Evolutionary conservation across 2,888 invertebrate species (phyloP).

Genomic region (Antheraea yamamai): DNA sequence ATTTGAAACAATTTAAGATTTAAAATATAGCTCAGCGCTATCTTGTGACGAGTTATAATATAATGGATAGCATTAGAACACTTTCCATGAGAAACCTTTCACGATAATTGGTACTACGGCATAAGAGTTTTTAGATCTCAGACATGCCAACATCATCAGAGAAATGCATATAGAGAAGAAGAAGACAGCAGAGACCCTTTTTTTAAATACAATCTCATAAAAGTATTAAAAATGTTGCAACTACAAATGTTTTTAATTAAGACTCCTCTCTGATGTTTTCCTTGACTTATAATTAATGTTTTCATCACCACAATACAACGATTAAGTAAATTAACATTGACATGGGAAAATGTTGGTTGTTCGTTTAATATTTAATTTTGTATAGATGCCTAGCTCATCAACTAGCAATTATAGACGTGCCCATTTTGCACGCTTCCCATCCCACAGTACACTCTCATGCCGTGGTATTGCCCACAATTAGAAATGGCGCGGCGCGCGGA

Average conservation of each 20-base stretch:
- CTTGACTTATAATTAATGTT: slow-evolving; percentile 6
- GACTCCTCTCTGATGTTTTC: not conserved
- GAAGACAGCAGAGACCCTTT: too few relatives aligned
- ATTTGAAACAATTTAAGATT: too few relatives aligned
- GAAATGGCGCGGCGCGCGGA: slow-evolving; percentile 48
- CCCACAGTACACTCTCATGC: slow-evolving; percentile 20
- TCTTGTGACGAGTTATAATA: too few relatives aligned
- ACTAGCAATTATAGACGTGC: not conserved
- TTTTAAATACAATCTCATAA: too few relatives aligned
- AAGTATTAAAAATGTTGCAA: too few relatives aligned
- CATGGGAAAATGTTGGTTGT: slow-evolving; percentile 1
- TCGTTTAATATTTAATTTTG: not conserved
- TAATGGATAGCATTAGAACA: too few relatives aligned
- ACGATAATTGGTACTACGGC: too few relatives aligned
- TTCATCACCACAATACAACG: not conserved
- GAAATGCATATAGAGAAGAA: too few relatives aligned
- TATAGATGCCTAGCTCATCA: not conserved
- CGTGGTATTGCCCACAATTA: slow-evolving; percentile 53
- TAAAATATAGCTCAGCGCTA: too few relatives aligned
- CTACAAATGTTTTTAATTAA: not conserved
- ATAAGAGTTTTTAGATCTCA: too few relatives aligned
- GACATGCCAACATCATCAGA: too few relatives aligned
- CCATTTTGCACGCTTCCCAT: slow-evolving; percentile 11
- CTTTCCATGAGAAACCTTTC: too few relatives aligned
- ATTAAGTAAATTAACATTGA: not conserved